phyloP scores from a whole-genome alignment of 2,888 invertebrate genomes.

The Sphaerophoria taeniata region DNA sequence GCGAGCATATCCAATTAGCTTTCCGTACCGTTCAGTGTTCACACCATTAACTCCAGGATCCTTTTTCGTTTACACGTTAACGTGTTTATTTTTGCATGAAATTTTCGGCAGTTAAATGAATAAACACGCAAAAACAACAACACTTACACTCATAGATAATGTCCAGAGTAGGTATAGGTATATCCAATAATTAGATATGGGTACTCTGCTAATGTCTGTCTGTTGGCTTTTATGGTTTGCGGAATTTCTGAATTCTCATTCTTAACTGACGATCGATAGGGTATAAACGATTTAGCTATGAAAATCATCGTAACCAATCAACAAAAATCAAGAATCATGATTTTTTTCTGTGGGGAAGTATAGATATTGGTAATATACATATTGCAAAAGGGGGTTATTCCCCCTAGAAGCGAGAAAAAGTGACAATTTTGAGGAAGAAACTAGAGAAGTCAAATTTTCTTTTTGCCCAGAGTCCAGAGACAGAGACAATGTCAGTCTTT shows the following conservation, averaged over 20 bases:
- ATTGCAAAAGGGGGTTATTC: slow-evolving; percentile 21
- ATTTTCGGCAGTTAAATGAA: slow-evolving; percentile 14
- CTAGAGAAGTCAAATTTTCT: no score
- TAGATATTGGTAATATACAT: not conserved
- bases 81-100: slow-evolving; percentile 65
- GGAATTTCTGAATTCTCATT: slow-evolving; percentile 1
- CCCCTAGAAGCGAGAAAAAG: not conserved
- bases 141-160: no score
- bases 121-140: slow-evolving; percentile 4
- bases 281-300: not conserved
- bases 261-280: not conserved
- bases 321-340: slow-evolving; percentile 61
- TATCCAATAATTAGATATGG: no score
- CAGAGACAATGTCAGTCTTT: no score
- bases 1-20: slow-evolving; percentile 60
- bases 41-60: slow-evolving; percentile 60
- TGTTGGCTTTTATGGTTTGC: not conserved
- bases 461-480: no score
- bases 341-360: slow-evolving; percentile 42
- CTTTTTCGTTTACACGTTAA: slow-evolving; percentile 49
- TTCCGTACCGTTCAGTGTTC: slow-evolving; percentile 58
- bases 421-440: no score
- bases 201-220: not conserved
- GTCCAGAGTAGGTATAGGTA: no score
- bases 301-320: slow-evolving; percentile 30